Base-by-base conservation (phyloP, 2,797 vertebrate genomes). In the Peromyscus attwateri region DNA sequence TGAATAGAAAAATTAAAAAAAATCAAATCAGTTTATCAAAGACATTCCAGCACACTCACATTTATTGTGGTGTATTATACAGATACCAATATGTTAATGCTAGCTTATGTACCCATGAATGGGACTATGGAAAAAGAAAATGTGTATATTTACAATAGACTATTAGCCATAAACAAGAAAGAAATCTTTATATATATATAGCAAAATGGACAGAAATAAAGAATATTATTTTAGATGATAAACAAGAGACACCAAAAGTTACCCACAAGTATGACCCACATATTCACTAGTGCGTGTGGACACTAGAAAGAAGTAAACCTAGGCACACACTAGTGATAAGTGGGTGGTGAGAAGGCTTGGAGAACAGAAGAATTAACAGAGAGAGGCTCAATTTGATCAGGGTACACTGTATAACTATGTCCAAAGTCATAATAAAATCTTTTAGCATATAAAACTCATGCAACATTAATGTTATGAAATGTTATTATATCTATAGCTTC, bases 1-100 rank as follows among this genome's bases (percentile, higher is more conserved):
- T 87, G 0, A 92, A 84, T 27, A 88, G 31, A 89, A 89, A 90
- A 89, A 40, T 29, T 43, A n/a, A 79, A 88, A 80, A 83, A 62
- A 80, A 83, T 46, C 4, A 64, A 75, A n/a, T 89, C 9, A 75
- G 43, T 27, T 37, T 52, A 37, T 29, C 34, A 37, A 79, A 66
- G 34, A 66, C 23, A 52, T 37, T 52, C 13, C 14, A n/a, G 23
- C 43, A 52, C 11, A 76, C 6, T 62, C 71, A 25, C 8, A 0
- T 76, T 89, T 89, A 62, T 16, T 34, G 19, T 62, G 37, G 10
- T 17, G 46, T 89, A 16, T 21, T 31, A 75, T 34, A 73, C 16
- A 40, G 37, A 57, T 60, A 55, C 11, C 75, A 40, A 29, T 40
- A 14, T 46, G 3, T 34, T 87, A 14, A 21, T 34, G 37, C 19